phyloP scores from a whole-genome alignment of 1,140 invertebrate species.

The Zaprionus inermis region DNA sequence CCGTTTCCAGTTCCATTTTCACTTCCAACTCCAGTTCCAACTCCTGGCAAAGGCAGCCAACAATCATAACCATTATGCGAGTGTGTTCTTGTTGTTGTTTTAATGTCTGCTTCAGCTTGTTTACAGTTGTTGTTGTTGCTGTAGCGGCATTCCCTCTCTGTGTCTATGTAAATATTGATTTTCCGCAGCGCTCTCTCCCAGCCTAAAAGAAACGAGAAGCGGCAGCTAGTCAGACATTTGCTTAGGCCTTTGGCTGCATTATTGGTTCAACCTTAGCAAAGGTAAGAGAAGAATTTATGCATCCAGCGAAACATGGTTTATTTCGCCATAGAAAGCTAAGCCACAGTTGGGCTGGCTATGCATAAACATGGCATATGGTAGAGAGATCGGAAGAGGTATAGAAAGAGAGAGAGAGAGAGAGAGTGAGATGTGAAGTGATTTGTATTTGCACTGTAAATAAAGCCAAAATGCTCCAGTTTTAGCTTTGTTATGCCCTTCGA shows the following conservation, averaged over 20 bases:
- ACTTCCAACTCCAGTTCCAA: not conserved
- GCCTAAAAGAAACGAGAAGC: too few species aligned
- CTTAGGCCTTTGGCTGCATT: constrained; percentile 49
- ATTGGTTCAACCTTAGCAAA: constrained; percentile 23
- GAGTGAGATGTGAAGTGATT: not conserved
- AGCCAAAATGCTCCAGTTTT: not conserved
- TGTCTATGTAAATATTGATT: constrained; percentile 78
- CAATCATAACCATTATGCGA: constrained; percentile 54
- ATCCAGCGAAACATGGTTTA: not conserved
- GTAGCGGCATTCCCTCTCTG: constrained; percentile 41
- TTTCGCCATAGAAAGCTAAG: not conserved
- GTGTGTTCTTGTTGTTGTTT: constrained; percentile 53
- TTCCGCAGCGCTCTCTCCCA: constrained; percentile 40
- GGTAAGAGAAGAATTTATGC: not conserved
- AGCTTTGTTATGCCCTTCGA: not conserved
- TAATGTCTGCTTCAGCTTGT: constrained; percentile 63
- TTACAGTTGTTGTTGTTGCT: constrained; percentile 40
- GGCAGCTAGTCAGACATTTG: constrained; percentile 50
- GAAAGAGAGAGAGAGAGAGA: not conserved
- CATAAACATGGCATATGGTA: not conserved
- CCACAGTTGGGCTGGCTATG: not conserved
- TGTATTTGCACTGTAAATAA: not conserved
- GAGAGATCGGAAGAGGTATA: too few species aligned
- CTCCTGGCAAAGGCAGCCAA: constrained; percentile 17
- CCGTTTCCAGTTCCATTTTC: constrained; percentile 18